A percentile compares a stretch with the other conserved stretches of the same genome.
phyloP scores from a whole-genome alignment of 2,888 invertebrate species.

The Pheosia gnoma region DNA sequence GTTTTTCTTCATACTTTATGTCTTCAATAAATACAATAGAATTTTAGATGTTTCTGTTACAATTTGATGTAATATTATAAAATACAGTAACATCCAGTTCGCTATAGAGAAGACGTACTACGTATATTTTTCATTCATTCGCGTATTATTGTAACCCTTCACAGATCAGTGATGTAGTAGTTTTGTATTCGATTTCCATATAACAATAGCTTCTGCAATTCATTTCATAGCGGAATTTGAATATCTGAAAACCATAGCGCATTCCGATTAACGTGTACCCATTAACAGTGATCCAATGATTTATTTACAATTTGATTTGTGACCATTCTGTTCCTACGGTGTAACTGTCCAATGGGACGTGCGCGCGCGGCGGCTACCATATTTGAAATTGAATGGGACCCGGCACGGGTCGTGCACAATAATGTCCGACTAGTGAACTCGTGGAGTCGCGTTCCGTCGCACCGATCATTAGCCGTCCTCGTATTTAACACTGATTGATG shows the following conservation, averaged over 20 bases:
- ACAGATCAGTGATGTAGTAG: neutral
- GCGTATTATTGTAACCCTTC: no score
- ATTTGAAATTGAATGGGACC: conserved; percentile 81
- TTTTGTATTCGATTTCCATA: neutral
- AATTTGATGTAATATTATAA: no score
- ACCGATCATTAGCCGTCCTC: conserved; percentile 26
- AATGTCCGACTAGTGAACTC: conserved; percentile 66
- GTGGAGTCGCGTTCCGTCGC: conserved; percentile 40
- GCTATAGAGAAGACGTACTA: no score
- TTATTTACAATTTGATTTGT: conserved; percentile 56
- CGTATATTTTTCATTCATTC: no score
- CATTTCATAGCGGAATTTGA: neutral
- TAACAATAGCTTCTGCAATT: neutral
- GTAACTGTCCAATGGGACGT: conserved; percentile 66
- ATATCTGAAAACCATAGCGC: conserved; percentile 19
- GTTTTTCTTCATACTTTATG: no score
- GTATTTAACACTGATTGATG: conserved; percentile 30
- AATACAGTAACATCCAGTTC: no score
- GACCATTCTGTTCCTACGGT: conserved; percentile 59
- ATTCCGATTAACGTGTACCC: conserved; percentile 24
- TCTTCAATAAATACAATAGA: no score
- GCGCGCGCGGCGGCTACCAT: conserved; percentile 72
- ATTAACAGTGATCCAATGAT: conserved; percentile 38
- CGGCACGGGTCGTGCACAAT: conserved; percentile 76
- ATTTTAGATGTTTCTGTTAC: no score